These are phyloP conservation scores for Oxycera nigricornis DNA, from an alignment of 2,888 invertebrate species.

Conservation along the genomic window DNA sequence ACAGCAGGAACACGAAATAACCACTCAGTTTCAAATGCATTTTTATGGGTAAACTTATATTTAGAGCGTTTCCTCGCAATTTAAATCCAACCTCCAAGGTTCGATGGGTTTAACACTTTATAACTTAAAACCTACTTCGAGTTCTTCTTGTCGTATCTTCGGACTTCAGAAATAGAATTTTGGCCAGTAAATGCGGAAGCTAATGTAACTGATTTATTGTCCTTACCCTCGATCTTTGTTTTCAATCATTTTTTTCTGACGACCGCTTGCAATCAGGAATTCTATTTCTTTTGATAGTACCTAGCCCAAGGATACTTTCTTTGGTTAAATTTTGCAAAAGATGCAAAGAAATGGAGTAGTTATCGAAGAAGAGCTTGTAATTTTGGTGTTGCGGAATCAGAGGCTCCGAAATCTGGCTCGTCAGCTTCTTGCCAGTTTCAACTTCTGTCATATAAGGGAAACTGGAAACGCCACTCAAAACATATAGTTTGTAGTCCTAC, in stretches of 20 bases:
- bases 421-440: constrained; percentile 54
- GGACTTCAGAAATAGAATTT: neutral
- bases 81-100: too few relatives aligned
- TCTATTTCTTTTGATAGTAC: too few relatives aligned
- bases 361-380: neutral
- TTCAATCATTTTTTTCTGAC: neutral
- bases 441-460: constrained; percentile 9
- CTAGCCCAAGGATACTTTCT: neutral
- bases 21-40: too few relatives aligned
- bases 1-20: too few relatives aligned
- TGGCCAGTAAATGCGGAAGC: neutral
- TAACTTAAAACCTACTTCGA: too few relatives aligned
- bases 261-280: neutral
- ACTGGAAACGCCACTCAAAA: constrained; percentile 25
- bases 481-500: neutral
- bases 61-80: too few relatives aligned
- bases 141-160: too few relatives aligned
- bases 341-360: neutral
- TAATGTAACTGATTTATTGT: neutral
- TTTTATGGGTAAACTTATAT: too few relatives aligned
- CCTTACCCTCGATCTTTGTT: neutral
- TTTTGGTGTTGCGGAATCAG: neutral
- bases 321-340: neutral
- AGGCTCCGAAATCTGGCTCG: neutral
- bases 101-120: too few relatives aligned